Conservation (phyloP, 2,888 invertebrate genomes). For the Tenthredo amoena region DNA sequence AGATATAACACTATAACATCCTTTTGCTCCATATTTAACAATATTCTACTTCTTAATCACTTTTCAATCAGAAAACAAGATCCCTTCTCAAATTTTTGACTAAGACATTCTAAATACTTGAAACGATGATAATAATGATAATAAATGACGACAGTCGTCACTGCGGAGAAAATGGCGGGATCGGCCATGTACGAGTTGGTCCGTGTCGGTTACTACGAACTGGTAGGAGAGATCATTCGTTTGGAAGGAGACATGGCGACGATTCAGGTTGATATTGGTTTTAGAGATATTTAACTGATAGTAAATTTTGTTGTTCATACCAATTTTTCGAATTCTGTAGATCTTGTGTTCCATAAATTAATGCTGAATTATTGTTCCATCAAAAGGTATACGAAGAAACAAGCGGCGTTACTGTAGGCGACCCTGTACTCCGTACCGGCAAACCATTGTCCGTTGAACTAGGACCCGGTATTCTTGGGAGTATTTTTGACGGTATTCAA, state of each 20-base stretch:
- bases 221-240: slow-evolving; percentile 99
- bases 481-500: slow-evolving; percentile 99
- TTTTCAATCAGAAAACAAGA: background rate
- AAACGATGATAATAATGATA: background rate
- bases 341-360: slow-evolving; percentile 18
- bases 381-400: slow-evolving; percentile 93
- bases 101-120: slow-evolving; percentile 1
- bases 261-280: slow-evolving; percentile 90
- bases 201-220: slow-evolving; percentile 97
- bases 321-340: background rate
- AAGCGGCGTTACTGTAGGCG: slow-evolving; percentile 99
- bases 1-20: background rate
- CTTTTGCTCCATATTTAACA: background rate
- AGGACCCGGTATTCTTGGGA: slow-evolving; percentile 99
- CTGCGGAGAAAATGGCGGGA: slow-evolving; percentile 99
- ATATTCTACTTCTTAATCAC: slow-evolving; percentile 40
- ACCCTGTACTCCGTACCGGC: slow-evolving; percentile 98
- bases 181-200: slow-evolving; percentile 99
- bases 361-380: background rate
- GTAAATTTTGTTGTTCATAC: background rate
- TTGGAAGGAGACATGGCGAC: slow-evolving; percentile 99
- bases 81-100: background rate
- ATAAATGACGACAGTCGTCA: slow-evolving; percentile 88
- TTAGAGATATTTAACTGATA: background rate
- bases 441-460: slow-evolving; percentile 99